Percentiles rank a stretch among this genome's conserved stretches.
Evolutionary conservation across 2,888 invertebrate genomes (phyloP).

Genomic region (Volucella bombylans): DNA sequence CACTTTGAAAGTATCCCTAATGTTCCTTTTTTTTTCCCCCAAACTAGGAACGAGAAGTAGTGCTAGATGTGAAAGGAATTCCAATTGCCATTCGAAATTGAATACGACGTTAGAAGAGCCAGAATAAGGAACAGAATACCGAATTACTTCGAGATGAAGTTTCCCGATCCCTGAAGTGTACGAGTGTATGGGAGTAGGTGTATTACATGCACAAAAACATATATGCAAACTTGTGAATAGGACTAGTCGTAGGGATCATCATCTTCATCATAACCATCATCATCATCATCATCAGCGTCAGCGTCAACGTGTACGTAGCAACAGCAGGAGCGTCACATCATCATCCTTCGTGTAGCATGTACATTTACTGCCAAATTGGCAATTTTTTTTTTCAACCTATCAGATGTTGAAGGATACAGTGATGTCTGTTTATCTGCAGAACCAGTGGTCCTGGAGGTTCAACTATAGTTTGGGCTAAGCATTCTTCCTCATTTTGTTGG

Average conservation of each 20-base stretch:
- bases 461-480: slow-evolving; percentile 23
- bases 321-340: slow-evolving; percentile 56
- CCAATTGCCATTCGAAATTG: slow-evolving; percentile 71
- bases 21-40: not conserved
- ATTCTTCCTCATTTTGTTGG: slow-evolving; percentile 39
- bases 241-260: slow-evolving; percentile 59
- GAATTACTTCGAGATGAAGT: slow-evolving; percentile 71
- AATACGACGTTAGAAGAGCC: slow-evolving; percentile 70
- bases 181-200: slow-evolving; percentile 5
- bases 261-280: slow-evolving; percentile 64
- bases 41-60: slow-evolving; percentile 7
- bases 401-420: not conserved
- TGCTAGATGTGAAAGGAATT: slow-evolving; percentile 63
- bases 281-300: slow-evolving; percentile 61
- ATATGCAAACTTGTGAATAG: slow-evolving; percentile 7
- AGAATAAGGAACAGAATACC: slow-evolving; percentile 67
- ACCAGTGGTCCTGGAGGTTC: slow-evolving; percentile 25
- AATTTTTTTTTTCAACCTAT: slow-evolving; percentile 58
- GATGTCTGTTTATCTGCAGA: slow-evolving; percentile 10
- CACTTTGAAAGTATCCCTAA: slow-evolving; percentile 35
- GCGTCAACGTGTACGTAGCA: slow-evolving; percentile 56
- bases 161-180: slow-evolving; percentile 19
- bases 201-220: not conserved
- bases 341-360: slow-evolving; percentile 49
- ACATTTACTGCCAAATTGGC: slow-evolving; percentile 68